Evolutionary conservation across 2,888 invertebrate genomes (phyloP), one percentile per base, ranked within the genome.

Genomic region (Tachystola acroxantha): DNA sequence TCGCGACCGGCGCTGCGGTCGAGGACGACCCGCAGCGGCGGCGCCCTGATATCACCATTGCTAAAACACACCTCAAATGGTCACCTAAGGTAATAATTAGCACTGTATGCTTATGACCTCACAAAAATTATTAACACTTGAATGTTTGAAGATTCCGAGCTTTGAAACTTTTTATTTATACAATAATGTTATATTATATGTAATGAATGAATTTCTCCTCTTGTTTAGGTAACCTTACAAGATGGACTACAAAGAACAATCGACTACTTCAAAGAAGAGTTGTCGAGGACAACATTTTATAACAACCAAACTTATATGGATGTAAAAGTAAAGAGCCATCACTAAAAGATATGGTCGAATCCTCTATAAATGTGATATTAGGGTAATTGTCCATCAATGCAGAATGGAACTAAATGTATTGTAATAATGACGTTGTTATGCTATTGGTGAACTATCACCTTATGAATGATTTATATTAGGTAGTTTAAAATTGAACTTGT

Each of bases 1-100:
- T 99, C 40, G 88, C 93, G 11, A 93, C 95, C 54, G 90, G 93
- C 43, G 92, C 94, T 11, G 95, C 96, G 3, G 94, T 98, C 32
- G 94, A 96, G 69, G 99, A 99, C 73, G 99, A 99, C 87, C 99
- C 99, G 0, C 96, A 97, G 69, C 88, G 96, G 44, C 89, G 99
- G 31, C 93, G 94, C 51, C 99, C 99, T 0, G 97, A 99, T 71
- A 99, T 99, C 51, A 90, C 91, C 0, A 85, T 96, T 38, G 99
- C 99, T 2, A 93, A 93, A 59, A 90, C 90, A 40, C 90, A 93
- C 59, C 88, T 99, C 9, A 90, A 93, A 43, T 99, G 99, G 99
- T 91, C 94, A 61, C 99, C 99, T 6, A 95, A 94, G 88, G 95
- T 96, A 64, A n/a, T n/a, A n/a, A n/a, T n/a, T n/a, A n/a, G n/a